Conservation (phyloP, 2,888 invertebrate genomes). For the Lamproptera curius region DNA sequence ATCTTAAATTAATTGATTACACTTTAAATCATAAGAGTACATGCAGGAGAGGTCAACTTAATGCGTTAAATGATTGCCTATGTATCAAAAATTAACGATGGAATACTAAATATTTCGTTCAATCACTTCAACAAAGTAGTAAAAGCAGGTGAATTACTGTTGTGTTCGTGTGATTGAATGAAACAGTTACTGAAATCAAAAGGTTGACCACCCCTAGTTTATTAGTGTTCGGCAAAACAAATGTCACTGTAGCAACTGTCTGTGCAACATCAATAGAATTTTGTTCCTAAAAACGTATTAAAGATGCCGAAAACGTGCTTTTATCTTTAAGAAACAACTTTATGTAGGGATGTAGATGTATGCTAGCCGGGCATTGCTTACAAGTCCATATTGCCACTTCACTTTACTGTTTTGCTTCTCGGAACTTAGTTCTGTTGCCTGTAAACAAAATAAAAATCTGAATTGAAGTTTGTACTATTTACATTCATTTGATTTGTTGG, state of each 20-base stretch:
- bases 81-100: no score
- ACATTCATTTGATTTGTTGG: no score
- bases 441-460: no score
- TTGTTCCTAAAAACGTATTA: slow-evolving; percentile 10
- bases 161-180: no score
- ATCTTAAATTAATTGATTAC: slow-evolving; percentile 23
- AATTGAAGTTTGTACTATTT: no score
- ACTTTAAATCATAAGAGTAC: slow-evolving; percentile 25
- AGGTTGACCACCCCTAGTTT: no score
- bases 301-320: slow-evolving; percentile 36
- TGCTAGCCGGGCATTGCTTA: slow-evolving; percentile 61
- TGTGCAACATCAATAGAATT: slow-evolving; percentile 20
- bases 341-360: slow-evolving; percentile 42
- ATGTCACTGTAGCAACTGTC: slow-evolving; percentile 36
- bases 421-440: slow-evolving; percentile 48
- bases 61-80: no score
- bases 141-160: no score
- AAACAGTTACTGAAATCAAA: no score
- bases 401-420: slow-evolving; percentile 59
- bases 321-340: slow-evolving; percentile 35
- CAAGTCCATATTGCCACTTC: slow-evolving; percentile 72
- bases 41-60: slow-evolving; percentile 5
- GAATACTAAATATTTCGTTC: no score
- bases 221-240: slow-evolving; percentile 24
- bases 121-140: no score